Conservation (phyloP, 1,140 invertebrate genomes). For the Meloidogyne exigua region DNA sequence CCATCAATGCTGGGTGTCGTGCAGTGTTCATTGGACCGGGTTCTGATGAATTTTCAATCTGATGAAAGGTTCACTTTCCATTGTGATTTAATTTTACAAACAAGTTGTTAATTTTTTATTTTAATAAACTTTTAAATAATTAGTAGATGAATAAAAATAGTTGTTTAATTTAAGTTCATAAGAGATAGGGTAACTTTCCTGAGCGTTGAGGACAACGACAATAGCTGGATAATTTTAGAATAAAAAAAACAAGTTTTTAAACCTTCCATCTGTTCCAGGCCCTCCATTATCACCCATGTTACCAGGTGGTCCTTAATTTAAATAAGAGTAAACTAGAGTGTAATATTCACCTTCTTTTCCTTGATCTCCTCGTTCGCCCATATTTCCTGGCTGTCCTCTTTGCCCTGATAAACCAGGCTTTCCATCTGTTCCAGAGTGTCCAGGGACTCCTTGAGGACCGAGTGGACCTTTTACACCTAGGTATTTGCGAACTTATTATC, state of each 20-base stretch:
- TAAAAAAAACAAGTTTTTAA: background rate
- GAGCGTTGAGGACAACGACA: slow-evolving; percentile 22
- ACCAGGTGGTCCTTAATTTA: slow-evolving; percentile 15
- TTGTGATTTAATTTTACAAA: too few species aligned
- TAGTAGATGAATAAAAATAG: too few species aligned
- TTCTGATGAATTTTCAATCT: too few species aligned
- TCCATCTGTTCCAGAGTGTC: slow-evolving; percentile 21
- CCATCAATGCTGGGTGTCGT: too few species aligned
- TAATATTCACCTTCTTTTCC: slow-evolving; percentile 13
- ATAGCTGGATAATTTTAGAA: background rate
- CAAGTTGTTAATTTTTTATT: too few species aligned
- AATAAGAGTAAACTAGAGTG: background rate
- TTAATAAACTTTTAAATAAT: too few species aligned
- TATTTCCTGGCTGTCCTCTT: slow-evolving; percentile 9
- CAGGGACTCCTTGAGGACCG: slow-evolving; percentile 17
- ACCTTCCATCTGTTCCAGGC: slow-evolving; percentile 28
- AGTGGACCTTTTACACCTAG: slow-evolving; percentile 24
- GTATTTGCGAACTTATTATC: background rate
- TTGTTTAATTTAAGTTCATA: background rate
- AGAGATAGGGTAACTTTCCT: slow-evolving; percentile 15
- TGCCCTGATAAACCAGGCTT: slow-evolving; percentile 24
- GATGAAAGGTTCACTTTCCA: too few species aligned
- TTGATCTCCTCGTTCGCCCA: slow-evolving; percentile 18
- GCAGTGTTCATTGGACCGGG: too few species aligned
- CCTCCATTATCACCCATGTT: slow-evolving; percentile 24